These are phyloP conservation scores for Pseudobourletiella spinata DNA, from an alignment of 1,140 invertebrate genomes.

Conservation along the genomic window DNA sequence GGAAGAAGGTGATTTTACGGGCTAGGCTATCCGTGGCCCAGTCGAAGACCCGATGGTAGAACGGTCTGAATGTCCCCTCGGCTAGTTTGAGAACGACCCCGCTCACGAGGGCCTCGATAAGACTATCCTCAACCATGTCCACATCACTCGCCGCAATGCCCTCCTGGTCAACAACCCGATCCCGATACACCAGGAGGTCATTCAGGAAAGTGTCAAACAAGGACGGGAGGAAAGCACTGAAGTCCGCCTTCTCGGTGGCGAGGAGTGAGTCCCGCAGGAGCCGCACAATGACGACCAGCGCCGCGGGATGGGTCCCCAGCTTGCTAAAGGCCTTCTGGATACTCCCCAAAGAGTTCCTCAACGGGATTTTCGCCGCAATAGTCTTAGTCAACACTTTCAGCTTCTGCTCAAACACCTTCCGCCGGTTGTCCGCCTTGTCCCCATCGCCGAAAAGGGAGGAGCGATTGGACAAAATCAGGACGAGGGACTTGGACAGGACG, in stretches of 20 bases:
- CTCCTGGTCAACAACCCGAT: constrained; percentile 46
- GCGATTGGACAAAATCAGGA: constrained; percentile 15
- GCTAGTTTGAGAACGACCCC: constrained; percentile 73
- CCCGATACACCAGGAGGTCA: constrained; percentile 58
- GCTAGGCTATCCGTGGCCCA: constrained; percentile 57
- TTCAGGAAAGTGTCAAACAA: constrained; percentile 76
- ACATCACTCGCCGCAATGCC: constrained; percentile 38
- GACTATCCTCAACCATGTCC: constrained; percentile 54
- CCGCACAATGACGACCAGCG: constrained; percentile 6
- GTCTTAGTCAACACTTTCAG: constrained; percentile 26
- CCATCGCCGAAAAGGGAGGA: constrained; percentile 13
- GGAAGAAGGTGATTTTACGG: constrained; percentile 64
- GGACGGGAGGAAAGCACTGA: constrained; percentile 51
- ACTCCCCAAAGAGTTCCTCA: constrained; percentile 21
- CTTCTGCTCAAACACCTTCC: constrained; percentile 30
- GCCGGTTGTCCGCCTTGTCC: constrained; percentile 20
- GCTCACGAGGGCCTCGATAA: constrained; percentile 62
- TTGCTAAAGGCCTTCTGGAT: constrained; percentile 22
- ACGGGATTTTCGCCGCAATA: constrained; percentile 24
- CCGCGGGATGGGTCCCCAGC: not conserved
- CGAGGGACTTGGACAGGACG: constrained; percentile 24
- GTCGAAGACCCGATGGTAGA: constrained; percentile 76
- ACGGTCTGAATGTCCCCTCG: constrained; percentile 73
- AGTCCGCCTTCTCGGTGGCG: constrained; percentile 28
- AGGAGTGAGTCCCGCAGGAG: constrained; percentile 23